Evolutionary conservation across 2,797 vertebrate genomes (phyloP).

Genomic region (Toxotes lorentzi): DNA sequence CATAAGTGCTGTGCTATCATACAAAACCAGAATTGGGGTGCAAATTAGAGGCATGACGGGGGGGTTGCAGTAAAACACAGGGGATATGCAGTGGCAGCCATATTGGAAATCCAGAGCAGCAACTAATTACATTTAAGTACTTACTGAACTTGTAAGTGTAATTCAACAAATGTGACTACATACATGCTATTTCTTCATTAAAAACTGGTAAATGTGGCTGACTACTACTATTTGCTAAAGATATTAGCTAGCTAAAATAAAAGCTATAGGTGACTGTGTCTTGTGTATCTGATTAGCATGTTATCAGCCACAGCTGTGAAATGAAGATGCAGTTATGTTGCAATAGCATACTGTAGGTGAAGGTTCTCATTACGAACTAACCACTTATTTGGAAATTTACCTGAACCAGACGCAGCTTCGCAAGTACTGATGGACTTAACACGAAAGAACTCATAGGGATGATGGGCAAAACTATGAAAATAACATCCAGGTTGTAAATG

Average conservation of each 20-base stretch:
- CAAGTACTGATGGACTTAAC: background rate
- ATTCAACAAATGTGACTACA: background rate
- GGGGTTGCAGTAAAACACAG: background rate
- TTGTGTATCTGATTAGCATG: background rate
- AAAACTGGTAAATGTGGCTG: background rate
- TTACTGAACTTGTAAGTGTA: background rate
- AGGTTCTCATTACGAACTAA: background rate
- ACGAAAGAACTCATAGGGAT: background rate
- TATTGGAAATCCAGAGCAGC: conserved; percentile 1
- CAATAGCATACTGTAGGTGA: background rate
- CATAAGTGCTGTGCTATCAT: background rate
- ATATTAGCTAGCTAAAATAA: background rate
- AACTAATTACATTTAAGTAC: background rate
- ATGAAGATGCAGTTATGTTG: background rate
- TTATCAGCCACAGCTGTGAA: background rate
- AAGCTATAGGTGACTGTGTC: background rate
- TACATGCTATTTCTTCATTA: background rate
- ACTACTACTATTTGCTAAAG: background rate
- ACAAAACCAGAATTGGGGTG: background rate
- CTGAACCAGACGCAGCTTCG: background rate
- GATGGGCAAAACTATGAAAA: background rate
- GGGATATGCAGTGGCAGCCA: background rate
- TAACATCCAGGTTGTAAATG: background rate
- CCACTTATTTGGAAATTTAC: background rate
- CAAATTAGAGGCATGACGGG: background rate